Conservation (phyloP, 1,140 invertebrate genomes). For the Hylyphantes graminicola region DNA sequence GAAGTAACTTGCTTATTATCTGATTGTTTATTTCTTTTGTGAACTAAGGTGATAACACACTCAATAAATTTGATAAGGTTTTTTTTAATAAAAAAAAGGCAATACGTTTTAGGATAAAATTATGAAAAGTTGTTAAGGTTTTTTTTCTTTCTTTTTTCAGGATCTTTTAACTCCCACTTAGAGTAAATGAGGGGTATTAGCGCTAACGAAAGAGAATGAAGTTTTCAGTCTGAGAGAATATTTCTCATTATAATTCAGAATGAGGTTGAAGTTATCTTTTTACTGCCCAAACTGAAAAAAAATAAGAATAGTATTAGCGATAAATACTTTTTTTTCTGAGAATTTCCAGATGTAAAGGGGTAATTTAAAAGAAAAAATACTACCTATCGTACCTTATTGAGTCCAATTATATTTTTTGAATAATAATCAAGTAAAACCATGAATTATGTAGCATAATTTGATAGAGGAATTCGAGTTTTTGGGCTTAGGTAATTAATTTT, state of each 20-base stretch:
- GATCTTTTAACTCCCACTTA: background rate
- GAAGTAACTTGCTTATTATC: conserved; percentile 25
- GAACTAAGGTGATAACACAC: conserved; percentile 6
- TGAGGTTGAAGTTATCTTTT: conserved; percentile 22
- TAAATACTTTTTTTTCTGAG: background rate
- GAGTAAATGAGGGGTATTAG: conserved; percentile 21
- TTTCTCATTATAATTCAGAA: conserved; percentile 38
- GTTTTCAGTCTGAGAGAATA: conserved; percentile 24
- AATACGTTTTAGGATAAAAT: conserved; percentile 24
- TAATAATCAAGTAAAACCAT: too few species aligned
- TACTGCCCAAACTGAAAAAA: background rate
- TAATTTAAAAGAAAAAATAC: background rate
- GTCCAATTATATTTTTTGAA: too few species aligned
- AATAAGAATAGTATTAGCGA: background rate
- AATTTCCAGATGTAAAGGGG: conserved; percentile 7
- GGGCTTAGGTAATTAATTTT: too few species aligned
- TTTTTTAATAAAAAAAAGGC: background rate
- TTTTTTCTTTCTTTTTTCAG: background rate
- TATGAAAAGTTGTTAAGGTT: conserved; percentile 18
- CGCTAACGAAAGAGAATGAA: conserved; percentile 15
- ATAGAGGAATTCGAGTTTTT: too few species aligned
- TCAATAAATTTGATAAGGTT: conserved; percentile 16
- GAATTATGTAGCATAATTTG: too few species aligned
- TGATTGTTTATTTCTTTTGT: conserved; percentile 13
- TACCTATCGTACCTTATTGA: too few species aligned